These are phyloP conservation scores for Coendou prehensilis DNA, from an alignment of 2,797 vertebrate species.

Conservation along the genomic window DNA sequence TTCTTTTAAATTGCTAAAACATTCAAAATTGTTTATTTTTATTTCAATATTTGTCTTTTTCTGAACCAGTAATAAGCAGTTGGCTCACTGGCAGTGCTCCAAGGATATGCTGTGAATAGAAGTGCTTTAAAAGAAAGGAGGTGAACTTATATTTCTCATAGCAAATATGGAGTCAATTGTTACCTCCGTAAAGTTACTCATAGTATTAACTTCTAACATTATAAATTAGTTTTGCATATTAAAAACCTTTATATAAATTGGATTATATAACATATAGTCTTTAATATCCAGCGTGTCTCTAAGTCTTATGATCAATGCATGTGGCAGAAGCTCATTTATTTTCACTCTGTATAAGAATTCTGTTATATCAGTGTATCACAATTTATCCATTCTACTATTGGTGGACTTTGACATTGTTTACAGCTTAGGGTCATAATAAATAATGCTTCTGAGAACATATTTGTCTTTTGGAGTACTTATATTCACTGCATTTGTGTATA, in stretches of 20 bases:
- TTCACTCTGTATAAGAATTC: slow-evolving; percentile 70
- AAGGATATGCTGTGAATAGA: slow-evolving; percentile 30
- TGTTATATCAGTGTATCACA: slow-evolving; percentile 45
- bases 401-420: slow-evolving; percentile 57
- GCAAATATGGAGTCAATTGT: slow-evolving; percentile 50
- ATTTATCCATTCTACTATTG: not conserved
- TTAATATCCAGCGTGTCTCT: slow-evolving; percentile 6
- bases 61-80: slow-evolving; percentile 34
- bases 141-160: slow-evolving; percentile 58
- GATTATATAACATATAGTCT: slow-evolving; percentile 47
- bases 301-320: slow-evolving; percentile 57
- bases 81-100: not conserved
- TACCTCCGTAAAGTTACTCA: slow-evolving; percentile 32
- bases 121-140: slow-evolving; percentile 64
- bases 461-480: slow-evolving; percentile 31
- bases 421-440: slow-evolving; percentile 69
- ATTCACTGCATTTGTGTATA: slow-evolving; percentile 12
- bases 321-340: slow-evolving; percentile 63
- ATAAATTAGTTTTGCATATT: slow-evolving; percentile 56
- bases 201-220: slow-evolving; percentile 45
- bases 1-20: slow-evolving; percentile 43
- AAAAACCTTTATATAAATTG: slow-evolving; percentile 44
- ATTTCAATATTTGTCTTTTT: not conserved
- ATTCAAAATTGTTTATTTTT: slow-evolving; percentile 54
- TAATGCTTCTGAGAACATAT: slow-evolving; percentile 51